Conservation (phyloP, 2,888 invertebrate species). For the Polyommatus icarus region DNA sequence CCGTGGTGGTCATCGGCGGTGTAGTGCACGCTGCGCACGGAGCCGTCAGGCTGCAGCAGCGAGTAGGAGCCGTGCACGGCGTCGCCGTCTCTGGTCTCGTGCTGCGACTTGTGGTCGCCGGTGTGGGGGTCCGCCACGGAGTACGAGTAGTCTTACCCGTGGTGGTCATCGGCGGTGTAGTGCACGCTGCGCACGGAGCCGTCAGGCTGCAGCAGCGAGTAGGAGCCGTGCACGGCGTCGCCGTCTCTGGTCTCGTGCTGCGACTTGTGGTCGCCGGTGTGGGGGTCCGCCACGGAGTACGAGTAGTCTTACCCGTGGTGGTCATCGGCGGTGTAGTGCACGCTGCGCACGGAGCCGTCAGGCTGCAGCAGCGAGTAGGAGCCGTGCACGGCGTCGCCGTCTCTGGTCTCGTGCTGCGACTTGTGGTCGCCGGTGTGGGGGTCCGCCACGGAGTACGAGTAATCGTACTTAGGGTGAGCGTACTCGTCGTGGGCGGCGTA, state of each 20-base stretch:
- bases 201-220: no score
- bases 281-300: no score
- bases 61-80: constrained; percentile 81
- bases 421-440: constrained; percentile 75
- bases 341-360: constrained; percentile 66
- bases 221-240: no score
- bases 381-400: constrained; percentile 73
- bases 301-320: constrained; percentile 61
- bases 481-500: constrained; percentile 50
- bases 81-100: constrained; percentile 76
- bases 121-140: constrained; percentile 79
- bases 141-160: constrained; percentile 74
- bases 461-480: constrained; percentile 57
- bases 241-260: no score
- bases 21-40: constrained; percentile 77
- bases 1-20: not conserved
- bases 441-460: constrained; percentile 68
- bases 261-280: no score
- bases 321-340: constrained; percentile 62
- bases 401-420: constrained; percentile 62
- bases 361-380: constrained; percentile 76
- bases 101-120: constrained; percentile 79
- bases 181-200: no score
- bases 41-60: constrained; percentile 74
- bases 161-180: constrained; percentile 45